phyloP scores from a whole-genome alignment of 2,113 vertebrate genomes.

The Toxotes chatareus region DNA sequence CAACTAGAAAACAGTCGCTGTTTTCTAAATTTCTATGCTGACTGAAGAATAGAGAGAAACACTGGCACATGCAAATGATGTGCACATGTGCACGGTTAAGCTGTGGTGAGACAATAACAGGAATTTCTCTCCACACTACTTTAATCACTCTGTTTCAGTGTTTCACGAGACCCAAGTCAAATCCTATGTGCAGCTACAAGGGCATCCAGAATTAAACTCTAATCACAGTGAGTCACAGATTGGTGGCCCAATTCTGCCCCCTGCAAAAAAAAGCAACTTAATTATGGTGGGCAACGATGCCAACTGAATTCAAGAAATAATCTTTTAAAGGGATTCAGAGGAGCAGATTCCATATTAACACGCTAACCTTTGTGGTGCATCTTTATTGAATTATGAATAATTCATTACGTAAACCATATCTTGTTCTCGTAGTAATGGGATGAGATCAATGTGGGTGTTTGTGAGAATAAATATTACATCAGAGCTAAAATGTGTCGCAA shows the following conservation, averaged over 20 bases:
- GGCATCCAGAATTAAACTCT: constrained; percentile 49
- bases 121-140: background rate
- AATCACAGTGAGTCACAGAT: constrained; percentile 51
- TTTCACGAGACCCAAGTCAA: constrained; percentile 8
- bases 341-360: constrained; percentile 44
- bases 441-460: constrained; percentile 5
- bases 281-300: constrained; percentile 27
- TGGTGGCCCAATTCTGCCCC: constrained; percentile 33
- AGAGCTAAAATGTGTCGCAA: background rate
- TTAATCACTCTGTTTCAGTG: constrained; percentile 26
- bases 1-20: background rate
- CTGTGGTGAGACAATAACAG: background rate
- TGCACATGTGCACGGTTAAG: background rate
- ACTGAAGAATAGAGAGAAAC: background rate
- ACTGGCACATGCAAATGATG: background rate
- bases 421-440: constrained; percentile 37
- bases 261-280: constrained; percentile 33
- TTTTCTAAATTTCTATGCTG: background rate
- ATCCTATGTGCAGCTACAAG: constrained; percentile 5
- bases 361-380: constrained; percentile 50
- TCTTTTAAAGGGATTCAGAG: constrained; percentile 63
- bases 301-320: constrained; percentile 47
- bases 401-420: constrained; percentile 53
- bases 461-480: constrained; percentile 10
- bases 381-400: constrained; percentile 62